Evolutionary conservation across 2,888 invertebrate species (phyloP).

Genomic region (Exocentrus adspersus): DNA sequence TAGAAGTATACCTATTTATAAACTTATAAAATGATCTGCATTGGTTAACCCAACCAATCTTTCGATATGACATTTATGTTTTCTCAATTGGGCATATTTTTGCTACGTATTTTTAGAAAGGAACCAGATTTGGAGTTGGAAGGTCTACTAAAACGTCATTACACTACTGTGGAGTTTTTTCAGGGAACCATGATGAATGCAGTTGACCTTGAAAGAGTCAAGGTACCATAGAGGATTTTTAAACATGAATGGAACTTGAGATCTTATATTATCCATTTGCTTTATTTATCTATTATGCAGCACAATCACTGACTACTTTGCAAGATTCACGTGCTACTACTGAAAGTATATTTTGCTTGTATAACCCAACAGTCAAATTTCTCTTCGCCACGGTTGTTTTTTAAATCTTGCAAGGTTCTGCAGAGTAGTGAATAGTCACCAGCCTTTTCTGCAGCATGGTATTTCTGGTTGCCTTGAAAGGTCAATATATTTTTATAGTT

Average conservation of each 20-base stretch:
- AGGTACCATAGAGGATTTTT: conserved; percentile 73
- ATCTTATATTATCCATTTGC: conserved; percentile 50
- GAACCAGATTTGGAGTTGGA: conserved; percentile 99
- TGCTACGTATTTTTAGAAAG: conserved; percentile 79
- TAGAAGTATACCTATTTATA: too few species aligned
- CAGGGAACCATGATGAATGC: conserved; percentile 99
- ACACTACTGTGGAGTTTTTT: conserved; percentile 99
- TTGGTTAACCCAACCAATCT: too few species aligned
- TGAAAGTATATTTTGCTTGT: too few species aligned
- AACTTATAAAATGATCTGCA: too few species aligned
- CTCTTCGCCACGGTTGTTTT: too few species aligned
- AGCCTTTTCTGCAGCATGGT: conserved; percentile 57
- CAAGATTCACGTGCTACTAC: conserved; percentile 16
- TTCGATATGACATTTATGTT: too few species aligned
- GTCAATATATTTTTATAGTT: conserved; percentile 16
- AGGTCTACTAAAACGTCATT: conserved; percentile 99
- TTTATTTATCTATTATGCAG: conserved; percentile 41
- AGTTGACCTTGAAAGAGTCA: conserved; percentile 99
- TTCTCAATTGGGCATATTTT: conserved; percentile 3
- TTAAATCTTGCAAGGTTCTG: conserved; percentile 32
- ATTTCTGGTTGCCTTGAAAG: conserved; percentile 41
- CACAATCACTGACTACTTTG: conserved; percentile 41
- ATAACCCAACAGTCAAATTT: too few species aligned
- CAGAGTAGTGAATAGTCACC: conserved; percentile 43
- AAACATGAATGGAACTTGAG: conserved; percentile 26